Base-by-base conservation (phyloP, 2,797 vertebrate genomes). In the Gymnothorax javanicus region DNA sequence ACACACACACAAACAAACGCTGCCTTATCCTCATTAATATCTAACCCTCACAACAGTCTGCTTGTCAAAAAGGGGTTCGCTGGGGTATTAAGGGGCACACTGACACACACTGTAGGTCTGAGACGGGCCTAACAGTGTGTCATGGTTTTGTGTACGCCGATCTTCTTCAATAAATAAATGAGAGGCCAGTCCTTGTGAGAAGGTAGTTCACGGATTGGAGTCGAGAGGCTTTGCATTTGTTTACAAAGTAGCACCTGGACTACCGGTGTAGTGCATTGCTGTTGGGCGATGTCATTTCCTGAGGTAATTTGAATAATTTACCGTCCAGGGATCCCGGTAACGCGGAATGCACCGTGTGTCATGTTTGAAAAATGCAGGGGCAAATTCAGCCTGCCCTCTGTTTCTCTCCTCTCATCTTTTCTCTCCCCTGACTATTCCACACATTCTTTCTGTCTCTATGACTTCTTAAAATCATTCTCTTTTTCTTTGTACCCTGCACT, bases 301-400 rank as follows among this genome's bases (percentile, higher is more conserved):
- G 84, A 25, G 91, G 93, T 91, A 58, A 93, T 90, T 90, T 95
- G 89, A 95, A 95, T 95, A 94, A 95, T 95, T 95, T 88, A 94
- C 90, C 88, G 12, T 7, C 85, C 13, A 81, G 81, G 84, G 85
- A 57, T 43, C 86, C 86, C 89, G 91, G 94, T 92, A 88, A 89
- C 71, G 87, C 86, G 88, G 91, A 88, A 91, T n/a, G 83, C 91
- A 90, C 87, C 33, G 3, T 90, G 88, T 94, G 90, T 91, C 89
- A 85, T 93, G 93, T 93, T 93, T 95, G 93, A 95, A 95, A 95
- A 95, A 94, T 94, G 93, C 91, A 93, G 94, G 93, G 90, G 90
- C 92, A 92, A 67, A 88, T 52, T 84, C 84, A 8, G n/a, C 57
- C 58, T 43, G 43, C 43, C 73, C 73, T 50, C 73, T 52, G 33